Base-by-base conservation (phyloP, 1,140 invertebrate species). In the Vanessa atalanta region DNA sequence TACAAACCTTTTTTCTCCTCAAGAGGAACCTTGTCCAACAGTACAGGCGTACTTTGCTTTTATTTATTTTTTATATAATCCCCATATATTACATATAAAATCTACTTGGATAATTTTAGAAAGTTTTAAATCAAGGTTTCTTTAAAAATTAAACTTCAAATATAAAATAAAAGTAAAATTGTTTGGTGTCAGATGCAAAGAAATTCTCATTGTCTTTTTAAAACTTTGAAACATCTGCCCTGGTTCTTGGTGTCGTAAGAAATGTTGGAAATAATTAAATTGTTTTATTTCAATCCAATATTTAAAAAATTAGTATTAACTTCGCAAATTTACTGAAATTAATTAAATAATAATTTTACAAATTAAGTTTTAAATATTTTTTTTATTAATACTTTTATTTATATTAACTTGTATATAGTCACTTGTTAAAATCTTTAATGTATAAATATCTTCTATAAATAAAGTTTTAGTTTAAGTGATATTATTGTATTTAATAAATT, bases 101-200 rank as follows among this genome's bases (percentile, higher is more conserved):
- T 57, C 9, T 16, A 37, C 31, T 7, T 8, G 55, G 31, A 61
- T 61, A 11, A 61, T 31, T 31, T 61, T 5, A n/a, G 57, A 23
- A 61, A 61, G 4, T 31, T n/a, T 13, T 37, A 61, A 15, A 9
- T 8, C 23, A 15, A 61, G 20, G 15, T 15, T 61, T 37, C 57
- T 61, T 51, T 61, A 3, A 43, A 61, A 61, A 61, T 61, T 4
- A 61, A 61, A 61, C 31, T 61, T 61, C 75, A 79, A 83, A 87
- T 9, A 87, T 80, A 79, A 83, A 85, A 83, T 83, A 83, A 85
- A 78, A 83, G 80, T 23, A 57, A 57, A 85, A 87, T 85, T 87
- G 83, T 85, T 72, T 76, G 85, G 83, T 88, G 87, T 88, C 88
- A 88, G 84, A 86, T 84, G 84, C 87, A 88, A 84, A 84, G 80